A percentile compares a stretch with the other conserved stretches of the same genome.
Conservation (phyloP, 1,140 invertebrate genomes). For the Pygmarrhopalites habei region DNA sequence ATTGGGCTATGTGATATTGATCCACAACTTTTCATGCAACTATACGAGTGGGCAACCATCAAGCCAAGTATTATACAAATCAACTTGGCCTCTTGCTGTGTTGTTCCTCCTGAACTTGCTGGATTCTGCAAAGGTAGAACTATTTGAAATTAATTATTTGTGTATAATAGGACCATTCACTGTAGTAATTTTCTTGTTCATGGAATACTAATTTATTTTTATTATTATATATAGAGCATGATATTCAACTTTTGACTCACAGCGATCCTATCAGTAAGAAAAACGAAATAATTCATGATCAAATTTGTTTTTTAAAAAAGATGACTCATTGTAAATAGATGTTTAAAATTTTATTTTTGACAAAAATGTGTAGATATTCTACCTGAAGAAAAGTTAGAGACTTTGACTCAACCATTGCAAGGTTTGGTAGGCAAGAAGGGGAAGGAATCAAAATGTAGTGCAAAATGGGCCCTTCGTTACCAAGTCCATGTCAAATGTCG, state of each 20-base stretch:
- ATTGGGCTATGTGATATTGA: conserved; percentile 86
- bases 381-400: conserved; percentile 42
- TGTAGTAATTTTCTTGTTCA: too few relatives aligned
- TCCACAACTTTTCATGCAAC: conserved; percentile 62
- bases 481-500: conserved; percentile 81
- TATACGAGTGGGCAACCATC: conserved; percentile 68
- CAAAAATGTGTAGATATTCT: conserved; percentile 53
- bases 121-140: conserved; percentile 82
- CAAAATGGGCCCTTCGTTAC: conserved; percentile 68
- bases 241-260: conserved; percentile 89
- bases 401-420: conserved; percentile 15
- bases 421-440: not conserved
- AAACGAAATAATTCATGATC: too few relatives aligned
- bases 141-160: too few relatives aligned
- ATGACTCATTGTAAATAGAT: conserved; percentile 6
- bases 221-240: too few relatives aligned
- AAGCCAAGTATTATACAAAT: conserved; percentile 91
- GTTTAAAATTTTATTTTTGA: conserved; percentile 19
- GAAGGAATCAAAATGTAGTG: conserved; percentile 41
- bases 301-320: too few relatives aligned
- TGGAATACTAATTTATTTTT: too few relatives aligned
- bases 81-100: conserved; percentile 89
- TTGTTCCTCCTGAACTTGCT: conserved; percentile 82
- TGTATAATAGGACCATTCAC: too few relatives aligned
- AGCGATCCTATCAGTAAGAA: conserved; percentile 78